Conservation (phyloP, 2,113 vertebrate species). For the Dolichallabes microphthalmus region DNA sequence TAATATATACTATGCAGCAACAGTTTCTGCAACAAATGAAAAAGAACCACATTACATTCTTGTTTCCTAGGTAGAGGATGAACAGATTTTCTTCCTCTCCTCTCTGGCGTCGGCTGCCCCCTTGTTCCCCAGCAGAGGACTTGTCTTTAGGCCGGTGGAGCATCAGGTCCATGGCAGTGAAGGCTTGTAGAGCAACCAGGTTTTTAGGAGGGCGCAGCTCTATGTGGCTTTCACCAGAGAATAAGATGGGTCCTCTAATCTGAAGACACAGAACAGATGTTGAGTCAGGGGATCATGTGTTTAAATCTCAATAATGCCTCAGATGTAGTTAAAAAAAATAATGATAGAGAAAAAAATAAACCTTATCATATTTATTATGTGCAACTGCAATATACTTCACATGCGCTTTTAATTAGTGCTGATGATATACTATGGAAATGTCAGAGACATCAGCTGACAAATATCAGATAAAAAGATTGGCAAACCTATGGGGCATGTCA, state of each 20-base stretch:
- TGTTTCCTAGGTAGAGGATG: slow-evolving; percentile 83
- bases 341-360: background rate
- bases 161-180: slow-evolving; percentile 80
- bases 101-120: background rate
- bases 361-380: background rate
- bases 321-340: background rate
- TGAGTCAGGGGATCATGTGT: background rate
- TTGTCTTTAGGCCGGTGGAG: slow-evolving; percentile 71
- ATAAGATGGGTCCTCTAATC: slow-evolving; percentile 80
- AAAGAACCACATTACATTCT: slow-evolving; percentile 40
- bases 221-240: slow-evolving; percentile 80
- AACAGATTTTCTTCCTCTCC: slow-evolving; percentile 68
- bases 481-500: background rate
- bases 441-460: background rate
- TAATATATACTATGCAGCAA: background rate
- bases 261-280: slow-evolving; percentile 52
- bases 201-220: slow-evolving; percentile 79
- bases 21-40: background rate
- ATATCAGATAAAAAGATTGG: background rate
- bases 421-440: background rate
- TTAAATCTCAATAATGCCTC: background rate
- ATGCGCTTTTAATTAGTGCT: background rate
- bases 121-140: background rate
- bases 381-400: background rate
- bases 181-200: slow-evolving; percentile 80